Evolutionary conservation across 2,888 invertebrate species (phyloP).

Genomic region (Hydrotaea diabolus): DNA sequence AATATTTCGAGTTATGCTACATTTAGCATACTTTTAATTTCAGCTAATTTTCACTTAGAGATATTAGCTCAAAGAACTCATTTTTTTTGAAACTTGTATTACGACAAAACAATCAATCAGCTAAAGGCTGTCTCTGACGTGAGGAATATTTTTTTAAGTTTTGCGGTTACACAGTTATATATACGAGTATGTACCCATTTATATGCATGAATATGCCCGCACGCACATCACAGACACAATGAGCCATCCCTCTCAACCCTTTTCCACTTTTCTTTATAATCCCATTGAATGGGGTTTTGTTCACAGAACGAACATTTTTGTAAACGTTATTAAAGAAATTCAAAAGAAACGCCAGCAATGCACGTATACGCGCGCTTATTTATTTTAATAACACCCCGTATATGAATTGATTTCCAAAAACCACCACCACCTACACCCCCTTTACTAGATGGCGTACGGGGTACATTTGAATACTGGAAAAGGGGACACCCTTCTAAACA

Average conservation of each 20-base stretch:
- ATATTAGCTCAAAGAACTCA: no score
- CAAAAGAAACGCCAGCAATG: background rate
- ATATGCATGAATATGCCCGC: background rate
- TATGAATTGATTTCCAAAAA: background rate
- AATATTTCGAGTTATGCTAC: no score
- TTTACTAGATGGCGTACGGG: no score
- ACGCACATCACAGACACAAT: background rate
- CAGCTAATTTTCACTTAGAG: no score
- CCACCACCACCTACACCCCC: background rate
- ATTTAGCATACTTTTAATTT: no score
- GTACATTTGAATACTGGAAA: no score
- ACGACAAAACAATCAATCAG: constrained; percentile 7
- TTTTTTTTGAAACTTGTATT: background rate
- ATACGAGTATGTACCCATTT: background rate
- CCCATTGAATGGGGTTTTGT: background rate
- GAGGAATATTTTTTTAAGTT: background rate
- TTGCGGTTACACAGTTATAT: background rate
- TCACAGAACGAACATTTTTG: background rate
- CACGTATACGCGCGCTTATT: background rate
- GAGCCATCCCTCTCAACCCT: background rate
- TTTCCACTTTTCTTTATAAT: background rate
- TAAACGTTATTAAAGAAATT: background rate
- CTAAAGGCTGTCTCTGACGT: background rate
- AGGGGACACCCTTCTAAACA: no score
- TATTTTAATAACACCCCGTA: background rate